Percentiles rank a stretch among this genome's conserved stretches.
These are phyloP conservation scores for Syncerus caffer DNA, from an alignment of 2,797 vertebrate species.

Conservation along the genomic window DNA sequence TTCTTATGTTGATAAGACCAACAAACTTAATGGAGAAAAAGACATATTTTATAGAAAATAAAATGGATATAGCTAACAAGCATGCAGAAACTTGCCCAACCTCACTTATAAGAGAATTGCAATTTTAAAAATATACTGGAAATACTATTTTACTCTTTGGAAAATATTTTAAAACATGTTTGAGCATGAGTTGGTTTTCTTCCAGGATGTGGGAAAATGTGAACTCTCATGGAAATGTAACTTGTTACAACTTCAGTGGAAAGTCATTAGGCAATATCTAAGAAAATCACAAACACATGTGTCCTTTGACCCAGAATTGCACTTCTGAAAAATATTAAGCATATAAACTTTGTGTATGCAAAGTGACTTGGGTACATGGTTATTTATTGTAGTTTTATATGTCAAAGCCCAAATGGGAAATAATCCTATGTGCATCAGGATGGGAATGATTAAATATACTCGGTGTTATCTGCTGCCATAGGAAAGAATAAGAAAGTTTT, in stretches of 20 bases:
- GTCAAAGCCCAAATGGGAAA: background rate
- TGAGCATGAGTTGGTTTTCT: background rate
- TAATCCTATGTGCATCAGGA: background rate
- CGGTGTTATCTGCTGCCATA: background rate
- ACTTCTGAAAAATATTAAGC: background rate
- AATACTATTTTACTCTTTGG: background rate
- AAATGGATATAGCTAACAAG: background rate
- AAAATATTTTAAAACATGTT: background rate
- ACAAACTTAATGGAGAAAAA: background rate
- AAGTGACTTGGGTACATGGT: background rate
- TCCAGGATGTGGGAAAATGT: background rate
- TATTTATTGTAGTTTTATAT: background rate
- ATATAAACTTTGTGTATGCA: background rate
- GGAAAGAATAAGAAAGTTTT: background rate
- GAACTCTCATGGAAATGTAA: background rate
- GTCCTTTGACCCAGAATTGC: background rate
- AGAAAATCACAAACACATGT: background rate
- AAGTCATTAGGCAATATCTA: background rate
- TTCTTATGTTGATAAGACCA: background rate
- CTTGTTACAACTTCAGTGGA: background rate
- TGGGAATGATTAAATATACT: background rate
- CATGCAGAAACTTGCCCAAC: background rate
- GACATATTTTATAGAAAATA: background rate
- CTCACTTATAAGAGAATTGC: background rate
- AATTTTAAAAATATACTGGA: background rate